Percentiles rank a stretch among this genome's conserved stretches.
Conservation (phyloP, 1,140 invertebrate species). For the Schlechtendalia chinensis region DNA sequence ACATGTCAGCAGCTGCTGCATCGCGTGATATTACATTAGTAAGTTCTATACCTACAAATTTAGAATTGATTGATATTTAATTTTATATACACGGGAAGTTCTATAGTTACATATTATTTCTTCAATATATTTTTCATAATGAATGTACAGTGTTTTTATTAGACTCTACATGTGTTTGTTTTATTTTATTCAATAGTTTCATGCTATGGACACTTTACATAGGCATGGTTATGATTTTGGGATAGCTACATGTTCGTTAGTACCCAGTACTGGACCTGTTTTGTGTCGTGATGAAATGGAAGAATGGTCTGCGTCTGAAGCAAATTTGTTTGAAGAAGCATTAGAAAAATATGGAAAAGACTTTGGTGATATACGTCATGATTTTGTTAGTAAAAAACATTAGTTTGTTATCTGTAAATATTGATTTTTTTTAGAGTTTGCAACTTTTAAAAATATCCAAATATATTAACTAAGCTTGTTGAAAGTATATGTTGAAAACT, state of each 20-base stretch:
- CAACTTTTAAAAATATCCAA: too few relatives aligned
- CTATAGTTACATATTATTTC: too few relatives aligned
- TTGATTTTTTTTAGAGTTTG: too few relatives aligned
- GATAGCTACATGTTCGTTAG: slow-evolving; percentile 86
- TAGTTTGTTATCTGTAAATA: not conserved
- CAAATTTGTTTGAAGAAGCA: slow-evolving; percentile 98
- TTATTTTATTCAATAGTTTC: slow-evolving; percentile 67
- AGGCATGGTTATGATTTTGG: slow-evolving; percentile 89
- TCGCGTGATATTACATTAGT: slow-evolving; percentile 96
- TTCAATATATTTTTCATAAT: not conserved
- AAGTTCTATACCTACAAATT: slow-evolving; percentile 54
- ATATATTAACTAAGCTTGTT: too few relatives aligned
- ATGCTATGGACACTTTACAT: slow-evolving; percentile 97
- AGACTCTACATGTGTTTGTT: too few relatives aligned
- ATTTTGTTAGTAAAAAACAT: slow-evolving; percentile 88
- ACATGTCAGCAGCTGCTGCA: slow-evolving; percentile 98
- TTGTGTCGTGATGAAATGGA: slow-evolving; percentile 99
- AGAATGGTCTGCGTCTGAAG: slow-evolving; percentile 99
- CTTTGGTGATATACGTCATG: slow-evolving; percentile 95
- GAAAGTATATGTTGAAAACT: too few relatives aligned
- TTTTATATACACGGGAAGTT: not conserved
- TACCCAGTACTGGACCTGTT: slow-evolving; percentile 92
- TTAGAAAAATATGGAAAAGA: slow-evolving; percentile 99
- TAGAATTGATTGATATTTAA: not conserved
- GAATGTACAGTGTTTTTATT: not conserved